A percentile compares a stretch with the other conserved stretches of the same genome.
Evolutionary conservation across 2,797 vertebrate species (phyloP).

Genomic region (Hippocampus kuda): DNA sequence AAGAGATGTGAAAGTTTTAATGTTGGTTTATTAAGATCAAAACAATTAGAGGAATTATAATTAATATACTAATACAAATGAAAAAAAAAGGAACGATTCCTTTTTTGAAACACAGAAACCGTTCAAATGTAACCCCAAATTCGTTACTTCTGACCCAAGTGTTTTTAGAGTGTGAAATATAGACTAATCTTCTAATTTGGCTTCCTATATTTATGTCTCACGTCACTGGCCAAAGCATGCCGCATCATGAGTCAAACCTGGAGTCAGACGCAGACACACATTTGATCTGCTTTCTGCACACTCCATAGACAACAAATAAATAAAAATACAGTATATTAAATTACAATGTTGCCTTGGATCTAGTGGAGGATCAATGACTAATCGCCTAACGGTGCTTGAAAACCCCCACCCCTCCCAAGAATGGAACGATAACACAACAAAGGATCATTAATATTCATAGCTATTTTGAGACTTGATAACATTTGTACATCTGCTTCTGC

Average conservation of each 20-base stretch:
- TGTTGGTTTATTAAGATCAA: no score
- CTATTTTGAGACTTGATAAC: constrained; percentile 27
- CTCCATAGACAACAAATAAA: not conserved
- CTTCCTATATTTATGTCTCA: not conserved
- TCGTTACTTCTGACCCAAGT: no score
- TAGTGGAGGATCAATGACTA: constrained; percentile 1
- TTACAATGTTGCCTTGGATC: not conserved
- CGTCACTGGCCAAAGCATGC: not conserved
- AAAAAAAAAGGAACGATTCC: no score
- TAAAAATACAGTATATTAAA: not conserved
- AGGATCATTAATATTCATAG: constrained; percentile 20
- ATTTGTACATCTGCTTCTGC: constrained; percentile 13
- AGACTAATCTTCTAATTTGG: no score
- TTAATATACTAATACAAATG: no score
- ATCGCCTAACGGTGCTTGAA: constrained; percentile 10
- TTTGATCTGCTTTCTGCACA: not conserved
- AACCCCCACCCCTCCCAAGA: not conserved
- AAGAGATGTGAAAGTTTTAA: no score
- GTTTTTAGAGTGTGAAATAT: no score
- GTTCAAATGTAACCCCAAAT: no score
- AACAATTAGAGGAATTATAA: no score
- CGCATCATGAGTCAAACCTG: not conserved
- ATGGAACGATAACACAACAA: constrained; percentile 10
- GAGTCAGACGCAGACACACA: not conserved
- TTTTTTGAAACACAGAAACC: no score